Percentiles rank a stretch among this genome's conserved stretches.
Conservation (phyloP, 2,113 vertebrate genomes). For the Montifringilla adamsi region DNA sequence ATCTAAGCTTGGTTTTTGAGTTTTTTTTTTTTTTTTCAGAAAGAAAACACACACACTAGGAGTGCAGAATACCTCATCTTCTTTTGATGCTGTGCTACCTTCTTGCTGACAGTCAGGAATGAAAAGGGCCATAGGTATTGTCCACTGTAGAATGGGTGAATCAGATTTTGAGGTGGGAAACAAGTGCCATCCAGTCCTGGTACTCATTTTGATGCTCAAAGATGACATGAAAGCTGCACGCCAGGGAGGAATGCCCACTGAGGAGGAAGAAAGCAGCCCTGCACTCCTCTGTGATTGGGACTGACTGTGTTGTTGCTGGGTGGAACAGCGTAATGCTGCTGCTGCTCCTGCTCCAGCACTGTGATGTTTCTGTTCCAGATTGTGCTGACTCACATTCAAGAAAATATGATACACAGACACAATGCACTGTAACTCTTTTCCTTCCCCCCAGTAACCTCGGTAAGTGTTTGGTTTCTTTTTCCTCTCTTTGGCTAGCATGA, state of each 20-base stretch:
- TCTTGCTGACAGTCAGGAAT: not conserved
- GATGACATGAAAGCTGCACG: not conserved
- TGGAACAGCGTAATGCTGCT: conserved; percentile 25
- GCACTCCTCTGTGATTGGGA: conserved; percentile 43
- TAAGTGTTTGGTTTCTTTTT: conserved; percentile 34
- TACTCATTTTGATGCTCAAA: not conserved
- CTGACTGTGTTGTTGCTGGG: conserved; percentile 56
- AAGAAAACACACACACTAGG: not conserved
- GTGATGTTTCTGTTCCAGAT: conserved; percentile 32
- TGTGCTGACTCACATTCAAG: conserved; percentile 64
- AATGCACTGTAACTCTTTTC: not conserved
- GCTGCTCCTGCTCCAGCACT: conserved; percentile 14
- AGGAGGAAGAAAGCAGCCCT: not conserved
- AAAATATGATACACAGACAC: not conserved
- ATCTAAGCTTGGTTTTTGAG: not conserved
- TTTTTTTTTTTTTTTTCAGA: not conserved
- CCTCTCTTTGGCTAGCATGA: not conserved
- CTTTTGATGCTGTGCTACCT: not conserved
- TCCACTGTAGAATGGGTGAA: not conserved
- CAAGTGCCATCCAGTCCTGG: not conserved
- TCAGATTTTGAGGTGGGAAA: not conserved
- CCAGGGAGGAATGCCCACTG: not conserved
- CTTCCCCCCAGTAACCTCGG: not conserved
- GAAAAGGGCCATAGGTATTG: not conserved
- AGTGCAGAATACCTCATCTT: not conserved